phyloP scores from a whole-genome alignment of 2,888 invertebrate species.

The Pyrrhia umbra region DNA sequence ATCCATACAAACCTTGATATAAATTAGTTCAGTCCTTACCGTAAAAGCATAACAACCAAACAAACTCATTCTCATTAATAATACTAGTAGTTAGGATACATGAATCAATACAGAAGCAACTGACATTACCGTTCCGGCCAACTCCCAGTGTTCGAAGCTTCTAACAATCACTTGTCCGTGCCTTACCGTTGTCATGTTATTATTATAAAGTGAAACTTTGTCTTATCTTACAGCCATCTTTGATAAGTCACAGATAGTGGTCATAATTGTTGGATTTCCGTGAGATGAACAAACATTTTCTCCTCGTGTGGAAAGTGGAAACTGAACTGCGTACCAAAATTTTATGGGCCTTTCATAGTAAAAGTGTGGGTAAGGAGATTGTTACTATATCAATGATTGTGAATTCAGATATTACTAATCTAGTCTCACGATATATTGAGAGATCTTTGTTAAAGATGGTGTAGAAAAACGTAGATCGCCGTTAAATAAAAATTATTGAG shows the following conservation, averaged over 20 bases:
- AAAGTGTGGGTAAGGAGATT: constrained; percentile 12
- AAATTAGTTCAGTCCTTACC: too few relatives aligned
- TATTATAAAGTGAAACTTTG: constrained; percentile 42
- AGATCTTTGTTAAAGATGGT: background rate
- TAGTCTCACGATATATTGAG: background rate
- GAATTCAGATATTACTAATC: background rate
- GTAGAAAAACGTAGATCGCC: too few relatives aligned
- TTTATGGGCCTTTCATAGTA: constrained; percentile 36
- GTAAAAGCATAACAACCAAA: too few relatives aligned
- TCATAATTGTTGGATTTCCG: constrained; percentile 77
- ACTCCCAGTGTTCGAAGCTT: background rate
- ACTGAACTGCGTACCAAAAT: constrained; percentile 51
- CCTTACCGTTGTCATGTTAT: constrained; percentile 32
- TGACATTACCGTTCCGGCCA: background rate
- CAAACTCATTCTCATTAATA: too few relatives aligned
- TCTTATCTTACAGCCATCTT: constrained; percentile 49
- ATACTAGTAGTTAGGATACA: too few relatives aligned
- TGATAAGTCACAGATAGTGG: constrained; percentile 65
- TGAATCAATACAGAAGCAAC: background rate
- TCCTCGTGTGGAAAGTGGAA: constrained; percentile 75
- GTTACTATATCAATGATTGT: background rate
- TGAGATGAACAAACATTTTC: constrained; percentile 77
- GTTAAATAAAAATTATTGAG: too few relatives aligned
- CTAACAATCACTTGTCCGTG: constrained; percentile 23
- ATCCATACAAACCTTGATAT: too few relatives aligned